A percentile compares a stretch with the other conserved stretches of the same genome.
These are phyloP conservation scores for Cyprinodon variegatus DNA, from an alignment of 2,113 vertebrate genomes.

Conservation along the genomic window DNA sequence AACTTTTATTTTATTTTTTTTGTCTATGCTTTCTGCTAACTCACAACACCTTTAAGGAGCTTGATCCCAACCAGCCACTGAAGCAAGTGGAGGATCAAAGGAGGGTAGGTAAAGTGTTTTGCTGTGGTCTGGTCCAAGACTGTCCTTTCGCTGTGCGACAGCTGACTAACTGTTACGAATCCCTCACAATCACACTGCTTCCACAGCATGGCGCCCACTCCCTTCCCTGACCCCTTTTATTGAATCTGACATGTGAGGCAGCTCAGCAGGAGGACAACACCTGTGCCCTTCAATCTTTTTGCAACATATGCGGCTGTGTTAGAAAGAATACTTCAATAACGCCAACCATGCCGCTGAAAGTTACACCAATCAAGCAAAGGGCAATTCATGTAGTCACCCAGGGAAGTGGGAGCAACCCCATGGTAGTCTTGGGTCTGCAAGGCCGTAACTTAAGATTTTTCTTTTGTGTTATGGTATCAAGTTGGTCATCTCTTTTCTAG, in stretches of 20 bases:
- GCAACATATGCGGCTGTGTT: neutral
- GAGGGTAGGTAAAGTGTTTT: slow-evolving; percentile 89
- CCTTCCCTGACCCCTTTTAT: slow-evolving; percentile 3
- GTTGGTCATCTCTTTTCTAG: too few species aligned
- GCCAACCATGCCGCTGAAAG: neutral
- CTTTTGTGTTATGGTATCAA: neutral
- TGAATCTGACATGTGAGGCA: slow-evolving; percentile 4
- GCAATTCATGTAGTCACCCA: neutral
- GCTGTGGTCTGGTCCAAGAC: slow-evolving; percentile 29
- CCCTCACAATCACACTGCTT: slow-evolving; percentile 36
- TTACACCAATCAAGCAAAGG: neutral
- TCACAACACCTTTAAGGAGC: slow-evolving; percentile 87
- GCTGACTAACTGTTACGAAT: slow-evolving; percentile 23
- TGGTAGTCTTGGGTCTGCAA: neutral
- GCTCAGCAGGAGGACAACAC: neutral
- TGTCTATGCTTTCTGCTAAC: slow-evolving; percentile 76
- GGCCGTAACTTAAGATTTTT: neutral
- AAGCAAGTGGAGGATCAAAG: slow-evolving; percentile 97
- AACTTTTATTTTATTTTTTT: slow-evolving; percentile 23
- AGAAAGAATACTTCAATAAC: neutral
- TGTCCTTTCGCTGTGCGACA: slow-evolving; percentile 18
- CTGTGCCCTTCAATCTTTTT: neutral
- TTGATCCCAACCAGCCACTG: slow-evolving; percentile 93
- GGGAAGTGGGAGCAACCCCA: neutral
- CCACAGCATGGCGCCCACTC: slow-evolving; percentile 47